Evolutionary conservation across 2,797 vertebrate species (phyloP).

Genomic region (Selene dorsalis): DNA sequence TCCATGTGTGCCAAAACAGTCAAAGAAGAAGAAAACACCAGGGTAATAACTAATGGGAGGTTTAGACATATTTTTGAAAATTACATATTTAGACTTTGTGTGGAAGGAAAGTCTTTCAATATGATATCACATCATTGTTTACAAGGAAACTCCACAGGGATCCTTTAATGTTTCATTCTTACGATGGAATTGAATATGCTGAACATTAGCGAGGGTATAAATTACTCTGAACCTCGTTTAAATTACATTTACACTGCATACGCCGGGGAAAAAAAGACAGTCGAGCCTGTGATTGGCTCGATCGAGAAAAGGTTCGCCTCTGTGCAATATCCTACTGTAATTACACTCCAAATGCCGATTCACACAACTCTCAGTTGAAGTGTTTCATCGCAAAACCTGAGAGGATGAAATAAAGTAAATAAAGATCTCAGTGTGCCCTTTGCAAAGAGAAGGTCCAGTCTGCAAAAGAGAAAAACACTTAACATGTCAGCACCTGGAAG

Average conservation of each 20-base stretch:
- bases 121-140: not conserved
- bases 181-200: constrained; percentile 1
- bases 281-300: not conserved
- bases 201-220: not conserved
- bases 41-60: not conserved
- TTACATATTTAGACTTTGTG: too few species aligned
- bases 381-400: not conserved
- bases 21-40: not conserved
- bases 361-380: not conserved
- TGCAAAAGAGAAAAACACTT: not conserved
- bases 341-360: constrained; percentile 2
- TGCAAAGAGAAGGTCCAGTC: not conserved
- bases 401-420: constrained; percentile 7
- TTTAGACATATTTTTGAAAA: too few species aligned
- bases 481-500: too few species aligned
- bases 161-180: constrained; percentile 5
- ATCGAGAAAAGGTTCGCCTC: not conserved
- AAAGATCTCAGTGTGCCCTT: not conserved
- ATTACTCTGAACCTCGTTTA: not conserved
- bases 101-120: not conserved
- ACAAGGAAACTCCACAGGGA: not conserved
- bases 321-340: not conserved
- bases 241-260: not conserved
- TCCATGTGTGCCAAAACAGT: not conserved
- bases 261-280: not conserved